Evolutionary conservation across 2,888 invertebrate species (phyloP).

Genomic region (Scaptomyza cyrtandrae): DNA sequence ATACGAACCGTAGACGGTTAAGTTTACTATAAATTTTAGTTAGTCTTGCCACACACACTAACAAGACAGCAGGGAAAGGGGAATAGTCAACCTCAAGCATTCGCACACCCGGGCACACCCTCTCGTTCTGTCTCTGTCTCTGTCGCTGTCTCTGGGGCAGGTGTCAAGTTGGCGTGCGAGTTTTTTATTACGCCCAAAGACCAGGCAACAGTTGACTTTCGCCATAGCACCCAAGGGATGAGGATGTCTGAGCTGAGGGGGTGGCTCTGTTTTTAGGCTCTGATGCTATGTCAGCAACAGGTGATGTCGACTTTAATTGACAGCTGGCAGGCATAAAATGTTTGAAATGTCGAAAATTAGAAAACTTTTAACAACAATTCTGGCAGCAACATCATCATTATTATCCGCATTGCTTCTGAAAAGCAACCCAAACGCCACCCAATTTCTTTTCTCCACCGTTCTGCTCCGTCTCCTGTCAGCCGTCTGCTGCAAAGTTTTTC

Average conservation of each 20-base stretch:
- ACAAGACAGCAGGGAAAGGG: not conserved
- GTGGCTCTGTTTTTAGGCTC: slow-evolving; percentile 34
- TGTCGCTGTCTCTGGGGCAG: slow-evolving; percentile 45
- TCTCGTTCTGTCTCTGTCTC: not conserved
- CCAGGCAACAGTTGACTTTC: slow-evolving; percentile 62
- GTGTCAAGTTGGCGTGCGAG: slow-evolving; percentile 73
- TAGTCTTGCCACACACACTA: slow-evolving; percentile 38
- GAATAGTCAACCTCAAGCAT: slow-evolving; percentile 30
- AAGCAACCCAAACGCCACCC: slow-evolving; percentile 20
- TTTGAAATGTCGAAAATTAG: slow-evolving; percentile 79
- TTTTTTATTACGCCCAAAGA: slow-evolving; percentile 56
- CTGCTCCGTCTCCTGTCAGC: slow-evolving; percentile 1
- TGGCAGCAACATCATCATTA: slow-evolving; percentile 60
- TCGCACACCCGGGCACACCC: slow-evolving; percentile 37
- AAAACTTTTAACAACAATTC: slow-evolving; percentile 78
- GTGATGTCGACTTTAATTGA: slow-evolving; percentile 77
- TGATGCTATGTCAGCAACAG: slow-evolving; percentile 74
- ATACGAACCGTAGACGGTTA: slow-evolving; percentile 58
- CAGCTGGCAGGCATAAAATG: slow-evolving; percentile 78
- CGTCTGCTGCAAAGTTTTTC: slow-evolving; percentile 61
- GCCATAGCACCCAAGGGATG: slow-evolving; percentile 25
- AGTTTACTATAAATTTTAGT: slow-evolving; percentile 57
- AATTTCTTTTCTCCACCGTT: not conserved
- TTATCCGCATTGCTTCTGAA: slow-evolving; percentile 65
- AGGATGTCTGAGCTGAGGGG: not conserved